Evolutionary conservation across 2,888 invertebrate genomes (phyloP), one percentile per base, ranked within the genome.

Genomic region (Clistopyga incitator): DNA sequence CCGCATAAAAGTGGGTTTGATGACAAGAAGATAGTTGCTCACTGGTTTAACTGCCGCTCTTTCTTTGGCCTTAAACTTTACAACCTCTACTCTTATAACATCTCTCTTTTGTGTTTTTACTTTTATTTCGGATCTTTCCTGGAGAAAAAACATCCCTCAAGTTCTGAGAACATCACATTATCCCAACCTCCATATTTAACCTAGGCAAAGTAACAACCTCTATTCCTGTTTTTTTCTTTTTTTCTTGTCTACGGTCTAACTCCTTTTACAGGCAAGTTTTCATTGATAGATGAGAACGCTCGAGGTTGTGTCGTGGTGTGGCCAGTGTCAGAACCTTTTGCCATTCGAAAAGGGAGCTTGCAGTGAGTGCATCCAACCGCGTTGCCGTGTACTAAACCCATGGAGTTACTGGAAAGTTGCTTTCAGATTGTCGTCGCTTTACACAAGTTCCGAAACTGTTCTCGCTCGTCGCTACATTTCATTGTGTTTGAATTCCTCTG

Each of bases 361-460:
- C 72, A 71, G 50, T 29, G 68, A 29, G 47, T 29, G 34, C 38
- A 65, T 56, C 75, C 78, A 70, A 54, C 74, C 52, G 34, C 70
- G 78, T 59, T 45, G 47, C 64, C 70, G 64, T 25, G 45, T 64
- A 38, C 45, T 20, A 29, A 75, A 56, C 20, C 74, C 52, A 20
- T 47, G 18, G 75, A 78, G 78, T 84, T 81, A 65, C 29, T n/a
- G 23, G 74, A 81, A 78, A 84, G 81, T 84, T 81, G 81, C 70
- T 78, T 84, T 50, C 74, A 78, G 84, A 81, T 84, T 84, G 81
- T 81, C 78, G 81, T 75, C 45, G 54, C 8, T 72, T 23, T 59
- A 59, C n/a, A 72, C 45, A 45, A 71, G 71, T 83, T 72, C 67
- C 83, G 72, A 78, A 84, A 84, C 80, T 84, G 74, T 81, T 84